Conservation (phyloP, 2,888 invertebrate species). For the Pimpla rufipes region DNA sequence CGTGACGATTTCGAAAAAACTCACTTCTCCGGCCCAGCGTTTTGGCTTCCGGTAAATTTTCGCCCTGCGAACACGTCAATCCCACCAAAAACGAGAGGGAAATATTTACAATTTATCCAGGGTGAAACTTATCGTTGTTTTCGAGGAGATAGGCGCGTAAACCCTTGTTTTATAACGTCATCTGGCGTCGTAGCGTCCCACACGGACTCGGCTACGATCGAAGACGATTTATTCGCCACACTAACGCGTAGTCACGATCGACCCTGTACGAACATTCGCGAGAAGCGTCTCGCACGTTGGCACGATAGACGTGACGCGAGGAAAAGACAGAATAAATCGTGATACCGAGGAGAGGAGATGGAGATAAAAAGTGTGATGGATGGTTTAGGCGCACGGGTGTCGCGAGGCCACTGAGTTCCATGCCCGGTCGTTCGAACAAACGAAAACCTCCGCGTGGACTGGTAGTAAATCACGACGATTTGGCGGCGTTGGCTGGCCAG, state of each 20-base stretch:
- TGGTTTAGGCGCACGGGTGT: conserved; percentile 86
- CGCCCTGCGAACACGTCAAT: too few relatives aligned
- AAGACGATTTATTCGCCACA: not conserved
- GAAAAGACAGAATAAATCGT: conserved; percentile 18
- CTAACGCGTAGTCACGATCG: conserved; percentile 7
- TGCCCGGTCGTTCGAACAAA: conserved; percentile 86
- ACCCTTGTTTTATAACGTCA: not conserved
- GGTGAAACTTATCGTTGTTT: not conserved
- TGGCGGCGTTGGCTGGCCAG: conserved; percentile 95
- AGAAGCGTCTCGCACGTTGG: conserved; percentile 14
- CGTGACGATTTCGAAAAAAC: not conserved
- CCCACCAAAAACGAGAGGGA: not conserved
- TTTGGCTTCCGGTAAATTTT: not conserved
- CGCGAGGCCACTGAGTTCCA: conserved; percentile 86
- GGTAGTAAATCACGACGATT: conserved; percentile 99
- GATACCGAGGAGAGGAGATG: conserved; percentile 28
- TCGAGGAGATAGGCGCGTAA: not conserved
- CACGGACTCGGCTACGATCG: not conserved
- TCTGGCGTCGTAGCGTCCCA: not conserved
- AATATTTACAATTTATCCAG: conserved; percentile 1
- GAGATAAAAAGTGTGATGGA: conserved; percentile 53
- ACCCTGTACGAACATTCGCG: conserved; percentile 56
- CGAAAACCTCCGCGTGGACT: conserved; percentile 98
- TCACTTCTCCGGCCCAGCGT: not conserved
- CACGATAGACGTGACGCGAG: conserved; percentile 6